These are phyloP conservation scores for Heliconius hewitsoni DNA, from an alignment of 1,140 invertebrate species.

Conservation along the genomic window DNA sequence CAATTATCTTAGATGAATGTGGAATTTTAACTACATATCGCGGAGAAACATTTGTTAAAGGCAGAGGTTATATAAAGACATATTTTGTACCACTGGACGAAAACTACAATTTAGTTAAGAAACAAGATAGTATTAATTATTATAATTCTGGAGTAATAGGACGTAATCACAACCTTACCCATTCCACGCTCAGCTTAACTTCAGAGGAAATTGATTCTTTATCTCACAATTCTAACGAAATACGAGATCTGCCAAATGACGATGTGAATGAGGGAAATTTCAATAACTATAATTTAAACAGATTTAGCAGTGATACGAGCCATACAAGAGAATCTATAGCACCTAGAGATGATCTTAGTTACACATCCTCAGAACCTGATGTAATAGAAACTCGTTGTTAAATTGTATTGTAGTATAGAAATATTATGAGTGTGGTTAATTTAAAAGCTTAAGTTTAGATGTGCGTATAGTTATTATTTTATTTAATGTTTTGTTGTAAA, in stretches of 20 bases:
- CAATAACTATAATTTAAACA: slow-evolving; percentile 15
- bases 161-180: slow-evolving; percentile 1
- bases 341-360: slow-evolving; percentile 30
- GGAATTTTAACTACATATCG: slow-evolving; percentile 86
- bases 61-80: slow-evolving; percentile 87
- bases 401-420: slow-evolving; percentile 19
- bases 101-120: slow-evolving; percentile 81
- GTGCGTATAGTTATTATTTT: background rate
- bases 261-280: slow-evolving; percentile 24
- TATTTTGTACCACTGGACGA: slow-evolving; percentile 87
- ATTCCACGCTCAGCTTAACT: slow-evolving; percentile 18
- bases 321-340: slow-evolving; percentile 2
- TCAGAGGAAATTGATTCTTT: slow-evolving; percentile 20
- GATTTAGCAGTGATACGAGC: slow-evolving; percentile 2
- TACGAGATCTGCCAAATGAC: slow-evolving; percentile 16
- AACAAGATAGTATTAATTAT: slow-evolving; percentile 47
- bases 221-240: slow-evolving; percentile 21
- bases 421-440: slow-evolving; percentile 17
- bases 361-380: slow-evolving; percentile 45
- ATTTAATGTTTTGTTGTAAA: background rate
- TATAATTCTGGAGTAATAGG: slow-evolving; percentile 18
- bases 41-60: slow-evolving; percentile 88
- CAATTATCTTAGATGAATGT: slow-evolving; percentile 85
- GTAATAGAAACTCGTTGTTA: slow-evolving; percentile 54
- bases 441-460: slow-evolving; percentile 18